phyloP scores from a whole-genome alignment of 2,113 vertebrate genomes.

The Oncorhynchus keta region DNA sequence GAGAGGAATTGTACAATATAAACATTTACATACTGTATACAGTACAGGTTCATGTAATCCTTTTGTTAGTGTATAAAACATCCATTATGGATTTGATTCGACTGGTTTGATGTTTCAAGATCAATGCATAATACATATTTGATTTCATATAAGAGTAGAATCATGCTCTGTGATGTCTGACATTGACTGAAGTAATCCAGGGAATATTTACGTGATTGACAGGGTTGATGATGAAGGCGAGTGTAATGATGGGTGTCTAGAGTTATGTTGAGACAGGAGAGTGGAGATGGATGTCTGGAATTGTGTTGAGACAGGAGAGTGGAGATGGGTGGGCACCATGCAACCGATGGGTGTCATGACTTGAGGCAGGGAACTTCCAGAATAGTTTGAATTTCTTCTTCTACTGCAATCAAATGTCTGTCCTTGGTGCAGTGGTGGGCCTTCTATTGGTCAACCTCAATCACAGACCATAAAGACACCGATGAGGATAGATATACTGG shows the following conservation, averaged over 20 bases:
- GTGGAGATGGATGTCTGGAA: slow-evolving; percentile 5
- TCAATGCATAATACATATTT: too few relatives aligned
- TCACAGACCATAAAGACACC: neutral
- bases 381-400: slow-evolving; percentile 3
- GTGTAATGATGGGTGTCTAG: slow-evolving; percentile 7
- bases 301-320: slow-evolving; percentile 25
- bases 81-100: too few relatives aligned
- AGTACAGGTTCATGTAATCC: too few relatives aligned
- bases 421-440: neutral
- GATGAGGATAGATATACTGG: neutral
- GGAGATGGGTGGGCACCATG: slow-evolving; percentile 16
- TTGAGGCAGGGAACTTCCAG: slow-evolving; percentile 41
- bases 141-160: neutral
- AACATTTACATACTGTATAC: too few relatives aligned
- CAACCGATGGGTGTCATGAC: slow-evolving; percentile 35
- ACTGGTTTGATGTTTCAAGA: too few relatives aligned
- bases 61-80: too few relatives aligned
- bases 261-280: slow-evolving; percentile 24
- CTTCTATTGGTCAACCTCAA: neutral
- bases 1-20: too few relatives aligned
- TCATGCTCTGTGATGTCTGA: neutral
- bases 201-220: neutral
- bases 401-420: neutral
- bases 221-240: neutral
- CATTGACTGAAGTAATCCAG: neutral